These are phyloP conservation scores for Notodonta dromedarius DNA, from an alignment of 2,888 invertebrate species.

Conservation along the genomic window DNA sequence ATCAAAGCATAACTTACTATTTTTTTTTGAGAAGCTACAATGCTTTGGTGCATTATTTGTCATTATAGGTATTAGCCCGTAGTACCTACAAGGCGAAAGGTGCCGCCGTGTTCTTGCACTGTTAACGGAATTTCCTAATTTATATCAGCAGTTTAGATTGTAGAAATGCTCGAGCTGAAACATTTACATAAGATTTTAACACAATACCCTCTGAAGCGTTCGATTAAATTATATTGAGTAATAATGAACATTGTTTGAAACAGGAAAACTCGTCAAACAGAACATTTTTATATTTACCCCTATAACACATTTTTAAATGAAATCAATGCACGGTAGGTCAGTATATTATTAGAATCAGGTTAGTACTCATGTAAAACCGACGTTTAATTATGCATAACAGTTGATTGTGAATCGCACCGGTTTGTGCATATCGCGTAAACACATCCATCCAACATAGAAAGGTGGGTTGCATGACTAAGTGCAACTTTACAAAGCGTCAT, in stretches of 20 bases:
- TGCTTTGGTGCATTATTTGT: background rate
- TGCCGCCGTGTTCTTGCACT: constrained; percentile 2
- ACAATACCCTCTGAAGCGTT: constrained; percentile 21
- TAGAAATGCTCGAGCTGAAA: constrained; percentile 2
- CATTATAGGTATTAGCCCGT: constrained; percentile 10
- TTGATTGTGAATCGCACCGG: constrained; percentile 26
- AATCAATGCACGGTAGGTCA: background rate
- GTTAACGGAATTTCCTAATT: background rate
- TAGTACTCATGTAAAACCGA: background rate
- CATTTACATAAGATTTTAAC: constrained; percentile 24
- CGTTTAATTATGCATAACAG: constrained; percentile 23
- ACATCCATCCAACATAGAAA: constrained; percentile 39
- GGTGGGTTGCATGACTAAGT: constrained; percentile 52
- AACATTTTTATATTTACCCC: constrained; percentile 19
- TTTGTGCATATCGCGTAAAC: constrained; percentile 29
- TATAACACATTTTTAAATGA: background rate
- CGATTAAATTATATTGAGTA: constrained; percentile 20
- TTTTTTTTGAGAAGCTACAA: background rate
- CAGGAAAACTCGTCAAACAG: constrained; percentile 16
- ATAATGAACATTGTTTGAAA: constrained; percentile 18
- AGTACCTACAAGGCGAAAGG: constrained; percentile 7
- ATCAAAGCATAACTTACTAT: background rate
- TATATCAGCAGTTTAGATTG: constrained; percentile 1
- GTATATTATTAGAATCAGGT: background rate
- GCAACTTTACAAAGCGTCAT: constrained; percentile 45